Base-by-base conservation (phyloP, 2,113 vertebrate genomes). In the Petaurus breviceps region DNA sequence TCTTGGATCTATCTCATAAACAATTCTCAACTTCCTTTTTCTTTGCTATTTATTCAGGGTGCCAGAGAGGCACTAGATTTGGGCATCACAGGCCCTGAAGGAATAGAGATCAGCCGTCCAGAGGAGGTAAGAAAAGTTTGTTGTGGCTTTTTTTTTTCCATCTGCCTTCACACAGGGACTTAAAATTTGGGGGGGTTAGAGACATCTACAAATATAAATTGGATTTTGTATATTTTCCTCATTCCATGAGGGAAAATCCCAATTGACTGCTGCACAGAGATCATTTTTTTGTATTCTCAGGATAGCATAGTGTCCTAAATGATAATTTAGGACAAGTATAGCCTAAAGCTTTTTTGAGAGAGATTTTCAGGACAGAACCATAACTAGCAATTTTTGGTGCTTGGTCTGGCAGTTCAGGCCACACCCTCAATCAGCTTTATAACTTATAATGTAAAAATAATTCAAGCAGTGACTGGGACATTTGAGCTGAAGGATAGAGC, bases 51-150 rank as follows among this genome's bases (percentile, higher is more conserved):
- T 95, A 37, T 90, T 92, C 97, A 99, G 99, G 99, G 99, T 93
- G 99, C 99, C 0, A 99, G 99, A 97, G 99, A 99, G 94, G 99
- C 99, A 0, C 96, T 99, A 98, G 99, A 99, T 91, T 97, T 99
- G 97, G 99, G 99, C 91, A 99, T 99, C 98, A 99, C 98, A 0
- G 99, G 99, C 22, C 99, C 99, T 0, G 99, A 99, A 98, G 99
- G 99, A 92, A 99, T 99, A 3, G 99, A 99, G 98, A 99, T 99
- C 98, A 99, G 99, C 98, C 99, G 99, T 93, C 99, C 99, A 0
- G 99, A 99, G 61, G 99, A 99, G 99, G 99, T 99, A 93, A 97
- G 97, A 92, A 95, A 90, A 47, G 93, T 22, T 28, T 92, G 46
- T 43, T 55, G 28, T 46, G n/a, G 26, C 94, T 43, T 26, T 55